phyloP scores from a whole-genome alignment of 2,113 vertebrate genomes.

The Dasyornis broadbenti region DNA sequence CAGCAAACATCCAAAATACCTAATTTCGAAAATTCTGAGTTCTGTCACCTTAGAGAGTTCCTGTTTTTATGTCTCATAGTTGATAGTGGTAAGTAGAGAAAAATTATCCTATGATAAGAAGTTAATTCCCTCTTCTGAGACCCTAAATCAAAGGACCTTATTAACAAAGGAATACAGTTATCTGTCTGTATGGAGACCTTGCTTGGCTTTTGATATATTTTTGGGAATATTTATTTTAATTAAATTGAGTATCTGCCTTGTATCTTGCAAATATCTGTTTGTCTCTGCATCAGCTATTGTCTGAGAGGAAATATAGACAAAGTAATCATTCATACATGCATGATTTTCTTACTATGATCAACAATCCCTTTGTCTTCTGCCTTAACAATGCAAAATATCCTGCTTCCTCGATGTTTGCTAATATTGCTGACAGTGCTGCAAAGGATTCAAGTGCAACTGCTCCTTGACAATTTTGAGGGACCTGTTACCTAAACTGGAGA shows the following conservation, averaged over 20 bases:
- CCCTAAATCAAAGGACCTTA: not conserved
- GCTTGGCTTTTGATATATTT: conserved; percentile 25
- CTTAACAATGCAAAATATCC: conserved; percentile 12
- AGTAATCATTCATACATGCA: conserved; percentile 22
- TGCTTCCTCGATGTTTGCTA: not conserved
- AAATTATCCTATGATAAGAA: not conserved
- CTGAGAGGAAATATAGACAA: conserved; percentile 31
- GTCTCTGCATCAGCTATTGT: conserved; percentile 8
- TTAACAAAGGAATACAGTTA: conserved; percentile 23
- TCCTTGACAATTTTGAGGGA: not conserved
- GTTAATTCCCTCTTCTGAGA: not conserved
- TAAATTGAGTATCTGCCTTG: conserved; percentile 44
- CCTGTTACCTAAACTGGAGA: not conserved
- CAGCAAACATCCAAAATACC: not conserved
- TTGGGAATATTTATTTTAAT: conserved; percentile 49
- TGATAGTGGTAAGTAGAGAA: conserved; percentile 16
- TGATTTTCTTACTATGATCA: not conserved
- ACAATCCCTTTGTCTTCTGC: conserved; percentile 10
- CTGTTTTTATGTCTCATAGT: not conserved
- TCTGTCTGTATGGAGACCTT: conserved; percentile 6
- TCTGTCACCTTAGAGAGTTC: not conserved
- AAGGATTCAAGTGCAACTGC: not conserved
- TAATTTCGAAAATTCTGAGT: not conserved
- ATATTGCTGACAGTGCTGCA: not conserved
- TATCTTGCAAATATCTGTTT: conserved; percentile 46